Base-by-base conservation (phyloP, 30 jellyfish, hydroid and myxozoan genomes). In the Turritopsis dohrnii region DNA sequence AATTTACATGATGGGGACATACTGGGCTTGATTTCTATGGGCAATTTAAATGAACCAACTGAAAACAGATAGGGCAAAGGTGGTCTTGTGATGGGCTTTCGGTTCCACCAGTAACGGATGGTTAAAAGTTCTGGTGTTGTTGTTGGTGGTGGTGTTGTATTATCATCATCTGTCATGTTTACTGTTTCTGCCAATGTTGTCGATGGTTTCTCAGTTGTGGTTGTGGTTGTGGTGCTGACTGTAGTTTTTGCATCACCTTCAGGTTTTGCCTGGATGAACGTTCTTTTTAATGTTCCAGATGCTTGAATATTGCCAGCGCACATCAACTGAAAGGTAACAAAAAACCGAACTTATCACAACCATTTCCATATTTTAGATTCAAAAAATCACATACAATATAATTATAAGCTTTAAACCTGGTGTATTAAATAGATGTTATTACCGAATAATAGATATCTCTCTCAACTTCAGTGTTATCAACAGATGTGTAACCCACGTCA, bases 1-100 rank as follows among this genome's bases (percentile, higher is more conserved):
- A 92, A 71, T 1, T 91, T 86, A 65, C 95, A 84, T 13, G 89
- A 76, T 25, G 97, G 97, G 24, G 87, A 52, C 97, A 92, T 92
- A n/a, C 88, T 88, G 29, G 76, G 86, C 22, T 90, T 92, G 20
- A 92, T 82, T 23, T 66, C 79, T 65, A 87, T 75, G n/a, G 69
- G 29, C 18, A 92, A 28, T 23, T 80, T 80, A 52, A 90, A 90
- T 17, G 87, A 65, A 21, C 91, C 90, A 21, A 69, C 66, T 21
- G 94, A 71, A 53, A 82, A 84, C 18, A n/a, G n/a, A 19, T 66
- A 29, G 29, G 97, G 97, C 30, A 90, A 25, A 1, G 97, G 95
- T 30, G 96, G 96, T 54, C 97, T 72, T n/a, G 97, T 90, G 19
- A 71, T 88, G 21, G 90, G 87, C 53, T 29, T 53, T 1, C 66